A percentile compares a stretch with the other conserved stretches of the same genome.
phyloP scores from a whole-genome alignment of 2,113 vertebrate species.

The Vulpes lagopus region DNA sequence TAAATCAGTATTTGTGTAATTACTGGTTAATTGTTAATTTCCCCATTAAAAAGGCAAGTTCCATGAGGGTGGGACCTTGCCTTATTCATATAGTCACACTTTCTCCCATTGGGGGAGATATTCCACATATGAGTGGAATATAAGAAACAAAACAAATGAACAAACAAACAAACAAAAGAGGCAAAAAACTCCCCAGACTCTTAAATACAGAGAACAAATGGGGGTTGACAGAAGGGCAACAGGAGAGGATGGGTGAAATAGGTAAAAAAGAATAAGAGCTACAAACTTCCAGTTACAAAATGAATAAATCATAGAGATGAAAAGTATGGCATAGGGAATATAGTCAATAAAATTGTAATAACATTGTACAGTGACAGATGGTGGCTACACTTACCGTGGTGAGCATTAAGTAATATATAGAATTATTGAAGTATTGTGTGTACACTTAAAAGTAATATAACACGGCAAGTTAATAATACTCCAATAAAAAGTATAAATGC shows the following conservation, averaged over 20 bases:
- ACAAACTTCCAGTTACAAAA: background rate
- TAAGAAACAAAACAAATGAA: background rate
- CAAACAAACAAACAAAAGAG: background rate
- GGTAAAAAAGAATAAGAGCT: background rate
- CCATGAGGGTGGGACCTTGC: background rate
- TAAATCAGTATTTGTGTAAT: background rate
- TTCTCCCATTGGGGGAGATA: background rate
- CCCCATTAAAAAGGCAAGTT: background rate
- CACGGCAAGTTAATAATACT: background rate
- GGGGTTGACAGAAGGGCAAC: background rate
- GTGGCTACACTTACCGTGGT: background rate
- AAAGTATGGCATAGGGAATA: background rate
- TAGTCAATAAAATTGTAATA: background rate
- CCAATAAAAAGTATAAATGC: background rate
- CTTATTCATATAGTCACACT: background rate
- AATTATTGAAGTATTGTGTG: background rate
- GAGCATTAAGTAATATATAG: background rate
- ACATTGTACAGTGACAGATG: background rate
- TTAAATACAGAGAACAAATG: background rate
- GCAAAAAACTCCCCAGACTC: background rate
- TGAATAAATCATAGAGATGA: background rate
- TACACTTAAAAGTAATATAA: background rate
- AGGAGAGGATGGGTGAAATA: background rate
- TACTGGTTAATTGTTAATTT: background rate
- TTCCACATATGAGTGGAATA: background rate